phyloP scores from a whole-genome alignment of 2,113 vertebrate species.

The Condylura cristata region DNA sequence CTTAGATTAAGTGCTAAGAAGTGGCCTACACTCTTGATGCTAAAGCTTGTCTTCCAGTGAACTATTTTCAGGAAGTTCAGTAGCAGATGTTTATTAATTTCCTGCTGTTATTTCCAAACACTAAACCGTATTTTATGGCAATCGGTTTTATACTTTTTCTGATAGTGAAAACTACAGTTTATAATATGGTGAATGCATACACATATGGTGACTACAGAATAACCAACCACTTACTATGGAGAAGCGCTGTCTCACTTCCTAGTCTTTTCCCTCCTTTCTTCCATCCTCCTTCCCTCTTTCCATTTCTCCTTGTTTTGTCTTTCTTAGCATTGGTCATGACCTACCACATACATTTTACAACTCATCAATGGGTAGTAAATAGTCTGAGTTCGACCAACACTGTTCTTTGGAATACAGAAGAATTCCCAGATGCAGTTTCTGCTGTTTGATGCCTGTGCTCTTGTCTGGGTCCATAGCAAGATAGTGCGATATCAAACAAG shows the following conservation, averaged over 20 bases:
- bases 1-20: not conserved
- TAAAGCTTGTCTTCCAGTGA: not conserved
- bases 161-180: not conserved
- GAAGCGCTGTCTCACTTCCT: not conserved
- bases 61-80: conserved; percentile 16
- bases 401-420: not conserved
- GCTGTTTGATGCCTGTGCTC: not conserved
- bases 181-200: not conserved
- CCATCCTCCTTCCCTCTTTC: too few species aligned
- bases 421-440: not conserved
- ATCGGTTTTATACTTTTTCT: not conserved
- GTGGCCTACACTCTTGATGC: not conserved
- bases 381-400: not conserved
- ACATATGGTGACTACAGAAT: not conserved
- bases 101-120: not conserved
- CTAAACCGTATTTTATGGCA: not conserved
- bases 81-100: conserved; percentile 39
- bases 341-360: not conserved
- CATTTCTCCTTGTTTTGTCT: not conserved
- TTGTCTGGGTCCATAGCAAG: not conserved
- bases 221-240: not conserved
- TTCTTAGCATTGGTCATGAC: not conserved
- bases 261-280: not conserved
- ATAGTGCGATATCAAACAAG: not conserved
- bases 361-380: not conserved